Evolutionary conservation across 2,113 vertebrate genomes (phyloP).

Genomic region (Lota lota): DNA sequence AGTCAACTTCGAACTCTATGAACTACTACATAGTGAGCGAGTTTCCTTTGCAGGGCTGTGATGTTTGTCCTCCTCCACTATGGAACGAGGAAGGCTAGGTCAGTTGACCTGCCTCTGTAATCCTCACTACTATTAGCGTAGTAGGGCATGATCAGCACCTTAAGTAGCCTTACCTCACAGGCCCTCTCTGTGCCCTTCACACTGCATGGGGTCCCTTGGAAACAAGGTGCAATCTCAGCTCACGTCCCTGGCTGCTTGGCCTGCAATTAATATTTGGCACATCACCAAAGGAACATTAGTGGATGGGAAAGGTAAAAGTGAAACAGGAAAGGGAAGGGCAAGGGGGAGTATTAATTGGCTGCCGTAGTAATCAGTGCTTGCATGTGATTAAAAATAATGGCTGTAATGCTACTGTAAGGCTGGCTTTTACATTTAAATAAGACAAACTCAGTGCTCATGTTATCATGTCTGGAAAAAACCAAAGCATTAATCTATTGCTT

Average conservation of each 20-base stretch:
- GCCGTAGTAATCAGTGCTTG: conserved; percentile 13
- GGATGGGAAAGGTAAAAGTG: conserved; percentile 36
- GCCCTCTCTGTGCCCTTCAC: conserved; percentile 67
- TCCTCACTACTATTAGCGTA: conserved; percentile 41
- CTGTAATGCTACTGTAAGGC: too few relatives aligned
- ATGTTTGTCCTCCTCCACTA: neutral
- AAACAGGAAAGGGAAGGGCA: conserved; percentile 9
- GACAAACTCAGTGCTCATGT: too few relatives aligned
- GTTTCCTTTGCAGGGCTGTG: too few relatives aligned
- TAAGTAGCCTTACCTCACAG: conserved; percentile 62
- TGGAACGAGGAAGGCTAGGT: conserved; percentile 47
- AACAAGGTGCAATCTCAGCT: conserved; percentile 53
- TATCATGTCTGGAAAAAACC: too few relatives aligned
- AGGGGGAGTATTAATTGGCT: conserved; percentile 18
- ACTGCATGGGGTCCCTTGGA: conserved; percentile 44
- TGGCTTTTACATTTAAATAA: too few relatives aligned
- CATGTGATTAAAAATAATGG: conserved; percentile 18
- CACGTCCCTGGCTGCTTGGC: conserved; percentile 46
- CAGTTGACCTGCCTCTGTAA: conserved; percentile 42
- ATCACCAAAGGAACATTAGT: conserved; percentile 51
- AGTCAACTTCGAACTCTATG: too few relatives aligned
- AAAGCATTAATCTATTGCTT: too few relatives aligned
- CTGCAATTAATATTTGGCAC: conserved; percentile 61
- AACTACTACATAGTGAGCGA: too few relatives aligned
- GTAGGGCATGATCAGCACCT: conserved; percentile 63